Base-by-base conservation (phyloP, 2,888 invertebrate species). In the Kryphioiulus occultus region DNA sequence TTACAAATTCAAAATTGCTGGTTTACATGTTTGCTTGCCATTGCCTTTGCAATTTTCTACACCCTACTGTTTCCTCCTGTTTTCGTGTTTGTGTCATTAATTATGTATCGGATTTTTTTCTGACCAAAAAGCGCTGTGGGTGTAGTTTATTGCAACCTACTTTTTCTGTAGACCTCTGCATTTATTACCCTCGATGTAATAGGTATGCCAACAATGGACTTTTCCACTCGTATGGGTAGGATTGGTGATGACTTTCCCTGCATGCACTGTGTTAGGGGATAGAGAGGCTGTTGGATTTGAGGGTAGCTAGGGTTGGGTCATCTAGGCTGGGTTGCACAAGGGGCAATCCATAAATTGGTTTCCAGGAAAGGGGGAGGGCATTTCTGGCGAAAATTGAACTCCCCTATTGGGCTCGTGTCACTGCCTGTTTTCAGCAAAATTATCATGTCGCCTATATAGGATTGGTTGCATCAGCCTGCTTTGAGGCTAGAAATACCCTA, bases 131-230 rank as follows among this genome's bases (percentile, higher is more conserved):
- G 30, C 78, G 12, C 78, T 15, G 30, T 78, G 78, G 78, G 78
- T 78, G 78, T 78, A 17, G 30, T 78, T 68, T 30, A 30, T 78
- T 30, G 78, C 78, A 78, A 78, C 30, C 78, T 78, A 78, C 15
- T 78, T 78, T 32, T 78, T 78, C 30, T 0, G 30, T 78, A 53
- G n/a, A 53, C 53, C 53, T 53, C 53, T n/a, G 19, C 53, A 53
- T 53, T n/a, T n/a, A 32, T 78, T 12, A 78, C 78, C 78, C 78
- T 78, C 78, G 4, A 78, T 78, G 78, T 78, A 78, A 78, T 78
- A 30, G 78, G 78, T 78, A 30, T 30, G 30, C 15, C 26, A 30
- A 15, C 78, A 78, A 78, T 78, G 78, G 78, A 78, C 78, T 78
- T 78, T 30, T 26, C 78, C 78, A 78, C 15, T 30, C 30, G 26